Evolutionary conservation across 2,797 vertebrate genomes (phyloP).

Genomic region (Monodelphis domestica): DNA sequence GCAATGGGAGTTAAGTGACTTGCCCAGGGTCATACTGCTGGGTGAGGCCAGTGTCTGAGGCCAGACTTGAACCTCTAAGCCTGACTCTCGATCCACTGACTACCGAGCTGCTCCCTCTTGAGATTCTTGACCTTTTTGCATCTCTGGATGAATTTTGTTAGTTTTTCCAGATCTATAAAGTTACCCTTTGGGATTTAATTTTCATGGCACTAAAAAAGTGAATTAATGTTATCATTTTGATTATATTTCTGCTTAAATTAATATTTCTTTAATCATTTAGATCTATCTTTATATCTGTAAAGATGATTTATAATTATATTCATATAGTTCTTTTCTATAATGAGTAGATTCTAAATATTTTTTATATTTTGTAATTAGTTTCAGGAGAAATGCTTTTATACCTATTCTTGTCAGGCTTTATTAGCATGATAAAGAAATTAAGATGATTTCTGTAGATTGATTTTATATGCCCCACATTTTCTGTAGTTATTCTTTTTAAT

Average conservation of each 20-base stretch:
- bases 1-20: no score
- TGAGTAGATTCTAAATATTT: background rate
- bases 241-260: background rate
- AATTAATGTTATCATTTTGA: background rate
- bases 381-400: background rate
- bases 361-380: background rate
- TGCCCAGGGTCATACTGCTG: no score
- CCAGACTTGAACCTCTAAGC: no score
- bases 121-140: background rate
- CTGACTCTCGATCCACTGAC: no score
- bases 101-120: no score
- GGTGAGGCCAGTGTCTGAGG: no score
- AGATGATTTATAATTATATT: background rate
- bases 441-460: background rate
- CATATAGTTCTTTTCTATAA: background rate
- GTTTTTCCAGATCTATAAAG: background rate
- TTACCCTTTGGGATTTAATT: background rate
- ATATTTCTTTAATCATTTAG: background rate
- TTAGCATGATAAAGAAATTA: background rate
- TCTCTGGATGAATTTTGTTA: background rate
- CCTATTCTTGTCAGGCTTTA: background rate
- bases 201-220: background rate
- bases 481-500: background rate
- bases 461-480: background rate
- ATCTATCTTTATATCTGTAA: background rate